Conservation (phyloP, 1,140 invertebrate genomes). For the Monomorium pharaonis region DNA sequence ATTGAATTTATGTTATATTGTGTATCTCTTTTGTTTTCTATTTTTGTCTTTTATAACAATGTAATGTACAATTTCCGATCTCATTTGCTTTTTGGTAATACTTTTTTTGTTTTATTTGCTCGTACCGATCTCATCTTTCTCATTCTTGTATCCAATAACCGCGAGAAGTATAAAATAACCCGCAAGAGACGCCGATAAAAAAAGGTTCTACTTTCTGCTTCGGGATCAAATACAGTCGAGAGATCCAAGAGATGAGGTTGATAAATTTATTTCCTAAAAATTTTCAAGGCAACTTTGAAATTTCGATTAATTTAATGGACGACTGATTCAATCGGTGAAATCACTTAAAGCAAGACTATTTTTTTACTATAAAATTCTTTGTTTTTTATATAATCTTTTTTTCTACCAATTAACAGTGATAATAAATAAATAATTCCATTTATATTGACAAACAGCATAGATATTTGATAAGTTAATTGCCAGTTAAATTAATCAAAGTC, state of each 20-base stretch:
- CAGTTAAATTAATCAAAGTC: not conserved
- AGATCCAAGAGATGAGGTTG: not conserved
- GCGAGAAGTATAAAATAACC: slow-evolving; percentile 65
- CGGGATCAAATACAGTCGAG: slow-evolving; percentile 44
- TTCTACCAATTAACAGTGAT: not conserved
- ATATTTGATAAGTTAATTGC: not conserved
- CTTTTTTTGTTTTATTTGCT: not conserved
- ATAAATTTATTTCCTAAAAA: not conserved
- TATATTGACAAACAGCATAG: not conserved
- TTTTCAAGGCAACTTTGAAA: not conserved
- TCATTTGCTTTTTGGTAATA: not conserved
- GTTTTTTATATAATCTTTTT: not conserved
- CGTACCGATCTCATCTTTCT: slow-evolving; percentile 62
- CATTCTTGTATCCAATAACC: slow-evolving; percentile 66
- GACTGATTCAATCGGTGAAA: not conserved
- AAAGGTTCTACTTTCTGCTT: slow-evolving; percentile 63
- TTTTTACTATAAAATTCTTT: not conserved
- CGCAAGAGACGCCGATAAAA: not conserved
- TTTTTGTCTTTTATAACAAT: no score
- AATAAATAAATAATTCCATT: not conserved
- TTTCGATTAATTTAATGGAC: not conserved
- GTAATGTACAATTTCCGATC: no score
- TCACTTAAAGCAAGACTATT: not conserved
- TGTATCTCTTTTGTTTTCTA: no score
- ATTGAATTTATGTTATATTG: no score